Conservation (phyloP, 2,888 invertebrate species). For the Dicranocentrus wangi region DNA sequence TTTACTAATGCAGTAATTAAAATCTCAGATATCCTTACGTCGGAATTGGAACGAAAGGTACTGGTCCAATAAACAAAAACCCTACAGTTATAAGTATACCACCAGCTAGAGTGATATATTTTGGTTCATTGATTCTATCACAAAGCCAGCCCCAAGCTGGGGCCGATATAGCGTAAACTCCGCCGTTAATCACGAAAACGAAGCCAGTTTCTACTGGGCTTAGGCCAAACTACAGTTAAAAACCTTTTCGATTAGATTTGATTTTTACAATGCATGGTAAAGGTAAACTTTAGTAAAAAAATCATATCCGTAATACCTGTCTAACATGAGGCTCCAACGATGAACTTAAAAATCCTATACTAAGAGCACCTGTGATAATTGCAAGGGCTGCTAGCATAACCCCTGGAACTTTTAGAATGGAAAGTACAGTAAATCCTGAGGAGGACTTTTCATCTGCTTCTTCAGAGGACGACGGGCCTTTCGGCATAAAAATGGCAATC, state of each 20-base stretch:
- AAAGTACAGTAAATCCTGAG: slow-evolving; percentile 76
- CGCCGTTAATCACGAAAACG: slow-evolving; percentile 90
- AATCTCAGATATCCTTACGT: slow-evolving; percentile 77
- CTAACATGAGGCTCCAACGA: slow-evolving; percentile 78
- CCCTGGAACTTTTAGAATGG: slow-evolving; percentile 77
- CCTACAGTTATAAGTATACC: slow-evolving; percentile 81
- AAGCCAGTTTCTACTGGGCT: slow-evolving; percentile 83
- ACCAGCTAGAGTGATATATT: slow-evolving; percentile 81
- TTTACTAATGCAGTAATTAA: not conserved
- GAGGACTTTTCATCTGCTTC: slow-evolving; percentile 46
- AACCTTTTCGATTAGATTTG: not conserved
- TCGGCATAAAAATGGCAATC: slow-evolving; percentile 61
- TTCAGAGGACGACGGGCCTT: not conserved
- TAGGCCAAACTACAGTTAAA: slow-evolving; percentile 79
- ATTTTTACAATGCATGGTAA: not conserved
- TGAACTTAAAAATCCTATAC: slow-evolving; percentile 78
- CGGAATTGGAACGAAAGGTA: slow-evolving; percentile 82
- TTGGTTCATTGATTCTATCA: slow-evolving; percentile 82
- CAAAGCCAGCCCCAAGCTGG: slow-evolving; percentile 89
- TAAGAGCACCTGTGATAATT: slow-evolving; percentile 74
- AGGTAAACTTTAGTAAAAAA: not conserved
- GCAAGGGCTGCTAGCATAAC: slow-evolving; percentile 74
- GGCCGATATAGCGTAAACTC: slow-evolving; percentile 82
- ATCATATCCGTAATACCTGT: slow-evolving; percentile 21
- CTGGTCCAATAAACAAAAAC: slow-evolving; percentile 86